phyloP scores from a whole-genome alignment of 1,140 invertebrate species.

The Habropoda laboriosa region DNA sequence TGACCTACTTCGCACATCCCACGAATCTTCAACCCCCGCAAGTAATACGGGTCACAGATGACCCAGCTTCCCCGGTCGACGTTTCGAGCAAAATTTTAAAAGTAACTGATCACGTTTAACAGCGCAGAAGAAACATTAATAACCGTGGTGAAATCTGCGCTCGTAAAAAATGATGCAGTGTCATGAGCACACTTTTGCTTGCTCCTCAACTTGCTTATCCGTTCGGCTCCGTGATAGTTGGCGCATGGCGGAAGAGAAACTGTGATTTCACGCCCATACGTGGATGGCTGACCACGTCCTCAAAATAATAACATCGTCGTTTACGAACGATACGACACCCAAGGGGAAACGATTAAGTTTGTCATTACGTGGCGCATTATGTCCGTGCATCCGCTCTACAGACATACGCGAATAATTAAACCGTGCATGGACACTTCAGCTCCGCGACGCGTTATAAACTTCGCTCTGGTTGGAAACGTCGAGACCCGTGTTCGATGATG shows the following conservation, averaged over 20 bases:
- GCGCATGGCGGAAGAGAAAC: constrained; percentile 19
- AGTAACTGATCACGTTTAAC: neutral
- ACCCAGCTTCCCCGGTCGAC: too few species aligned
- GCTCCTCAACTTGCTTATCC: neutral
- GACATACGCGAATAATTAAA: constrained; percentile 59
- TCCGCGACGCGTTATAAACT: constrained; percentile 30
- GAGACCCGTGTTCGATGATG: neutral
- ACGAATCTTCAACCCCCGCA: too few species aligned
- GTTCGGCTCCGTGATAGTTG: neutral
- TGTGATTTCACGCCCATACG: constrained; percentile 38
- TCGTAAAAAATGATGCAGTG: constrained; percentile 6
- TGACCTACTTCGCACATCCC: too few species aligned
- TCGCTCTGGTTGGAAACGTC: neutral
- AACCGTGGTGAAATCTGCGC: neutral
- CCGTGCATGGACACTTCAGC: constrained; percentile 37
- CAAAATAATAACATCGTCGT: constrained; percentile 53
- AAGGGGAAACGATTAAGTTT: constrained; percentile 58
- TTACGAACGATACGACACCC: constrained; percentile 57
- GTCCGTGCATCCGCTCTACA: constrained; percentile 50
- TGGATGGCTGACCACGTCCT: constrained; percentile 37
- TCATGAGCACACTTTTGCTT: neutral
- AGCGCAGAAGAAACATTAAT: neutral
- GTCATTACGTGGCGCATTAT: constrained; percentile 58
- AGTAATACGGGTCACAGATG: too few species aligned
- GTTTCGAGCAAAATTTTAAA: neutral